A percentile compares a stretch with the other conserved stretches of the same genome.
phyloP scores from a whole-genome alignment of 2,797 vertebrate genomes.

The Microtus agrestis region DNA sequence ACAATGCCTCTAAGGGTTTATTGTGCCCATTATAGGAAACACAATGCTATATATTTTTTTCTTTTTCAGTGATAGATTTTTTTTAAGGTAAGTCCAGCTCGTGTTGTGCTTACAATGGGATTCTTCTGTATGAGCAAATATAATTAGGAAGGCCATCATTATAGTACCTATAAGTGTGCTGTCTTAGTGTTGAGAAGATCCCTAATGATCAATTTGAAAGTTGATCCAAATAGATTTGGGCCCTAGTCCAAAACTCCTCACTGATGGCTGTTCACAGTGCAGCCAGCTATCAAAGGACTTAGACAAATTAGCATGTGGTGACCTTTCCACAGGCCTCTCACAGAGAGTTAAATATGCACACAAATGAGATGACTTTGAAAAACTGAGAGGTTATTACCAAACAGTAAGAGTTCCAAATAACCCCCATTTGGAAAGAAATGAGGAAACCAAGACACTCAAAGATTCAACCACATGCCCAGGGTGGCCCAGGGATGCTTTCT shows the following conservation, averaged over 20 bases:
- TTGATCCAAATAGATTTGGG: not conserved
- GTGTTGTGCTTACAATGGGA: not conserved
- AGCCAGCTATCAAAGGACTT: not conserved
- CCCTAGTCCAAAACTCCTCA: not conserved
- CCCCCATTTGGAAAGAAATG: not conserved
- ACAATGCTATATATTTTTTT: not conserved
- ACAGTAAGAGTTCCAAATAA: slow-evolving; percentile 6
- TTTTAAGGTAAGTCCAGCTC: not conserved
- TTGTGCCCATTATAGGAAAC: not conserved
- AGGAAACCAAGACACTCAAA: not conserved
- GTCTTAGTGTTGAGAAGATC: not conserved
- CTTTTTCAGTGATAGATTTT: not conserved
- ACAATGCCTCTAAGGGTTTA: not conserved
- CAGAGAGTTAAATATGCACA: not conserved
- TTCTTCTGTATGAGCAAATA: not conserved
- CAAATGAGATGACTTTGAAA: not conserved
- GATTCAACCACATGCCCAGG: not conserved
- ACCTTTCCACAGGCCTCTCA: not conserved
- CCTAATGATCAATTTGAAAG: not conserved
- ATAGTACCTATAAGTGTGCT: not conserved
- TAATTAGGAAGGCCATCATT: not conserved
- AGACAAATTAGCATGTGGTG: not conserved
- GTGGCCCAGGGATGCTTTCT: not conserved
- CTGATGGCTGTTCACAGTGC: not conserved
- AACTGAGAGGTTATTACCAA: slow-evolving; percentile 29